Conservation (phyloP, 2,113 vertebrate genomes). For the Salminus brasiliensis region DNA sequence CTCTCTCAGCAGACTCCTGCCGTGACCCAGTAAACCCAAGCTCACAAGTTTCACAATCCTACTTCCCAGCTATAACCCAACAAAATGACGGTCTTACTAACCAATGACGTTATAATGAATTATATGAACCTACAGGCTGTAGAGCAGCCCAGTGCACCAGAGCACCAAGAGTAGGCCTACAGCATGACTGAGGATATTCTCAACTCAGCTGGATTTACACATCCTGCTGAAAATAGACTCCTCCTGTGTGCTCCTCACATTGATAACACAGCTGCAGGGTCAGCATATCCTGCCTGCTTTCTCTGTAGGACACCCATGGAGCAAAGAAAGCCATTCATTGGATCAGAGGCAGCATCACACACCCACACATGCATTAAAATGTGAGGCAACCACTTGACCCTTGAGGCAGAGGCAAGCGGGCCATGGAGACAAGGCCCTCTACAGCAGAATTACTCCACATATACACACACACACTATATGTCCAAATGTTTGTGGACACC, state of each 20-base stretch:
- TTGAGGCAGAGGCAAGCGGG: neutral
- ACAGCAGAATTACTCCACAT: neutral
- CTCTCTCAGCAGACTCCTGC: neutral
- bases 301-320: neutral
- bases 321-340: neutral
- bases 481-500: too few relatives aligned
- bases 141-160: too few relatives aligned
- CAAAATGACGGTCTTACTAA: too few relatives aligned
- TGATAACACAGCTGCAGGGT: constrained; percentile 34
- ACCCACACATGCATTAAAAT: constrained; percentile 1
- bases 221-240: neutral
- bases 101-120: too few relatives aligned
- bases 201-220: neutral
- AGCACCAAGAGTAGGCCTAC: too few relatives aligned
- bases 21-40: neutral
- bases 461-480: too few relatives aligned
- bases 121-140: too few relatives aligned
- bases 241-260: neutral
- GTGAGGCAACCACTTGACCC: neutral
- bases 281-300: constrained; percentile 9
- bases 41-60: too few relatives aligned
- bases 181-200: neutral
- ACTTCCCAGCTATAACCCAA: too few relatives aligned
- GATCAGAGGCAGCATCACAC: neutral
- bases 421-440: neutral